A percentile compares a stretch with the other conserved stretches of the same genome.
Conservation (phyloP, 2,113 vertebrate genomes). For the Cinclus mexicanus region DNA sequence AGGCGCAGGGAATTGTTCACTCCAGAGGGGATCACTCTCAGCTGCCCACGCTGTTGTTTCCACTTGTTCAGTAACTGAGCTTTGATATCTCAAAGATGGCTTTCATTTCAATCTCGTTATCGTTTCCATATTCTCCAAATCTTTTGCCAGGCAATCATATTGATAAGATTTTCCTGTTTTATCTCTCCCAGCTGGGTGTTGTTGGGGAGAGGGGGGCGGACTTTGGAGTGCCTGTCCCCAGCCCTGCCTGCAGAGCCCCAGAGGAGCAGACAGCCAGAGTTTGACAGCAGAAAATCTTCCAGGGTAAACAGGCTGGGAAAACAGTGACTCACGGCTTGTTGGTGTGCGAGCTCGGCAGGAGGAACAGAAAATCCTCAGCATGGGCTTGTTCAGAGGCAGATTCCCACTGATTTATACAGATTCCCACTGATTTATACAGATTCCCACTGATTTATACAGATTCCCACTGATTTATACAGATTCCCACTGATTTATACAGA, state of each 20-base stretch:
- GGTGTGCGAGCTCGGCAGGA: neutral
- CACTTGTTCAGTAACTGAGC: no score
- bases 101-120: no score
- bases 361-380: neutral
- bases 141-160: no score
- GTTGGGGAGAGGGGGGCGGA: no score
- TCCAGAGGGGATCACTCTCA: no score
- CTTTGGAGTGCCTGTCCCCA: neutral
- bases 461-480: no score
- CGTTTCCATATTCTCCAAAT: no score
- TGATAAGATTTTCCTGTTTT: no score
- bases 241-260: neutral
- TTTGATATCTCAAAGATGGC: no score
- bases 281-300: neutral
- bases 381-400: neutral
- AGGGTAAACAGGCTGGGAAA: neutral
- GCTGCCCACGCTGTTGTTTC: no score
- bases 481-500: neutral
- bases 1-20: no score
- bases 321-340: neutral
- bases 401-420: rapidly evolving
- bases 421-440: rapidly evolving
- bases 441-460: neutral
- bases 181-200: no score
- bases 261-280: neutral